Conservation (phyloP, 2,113 vertebrate species). For the Epinephelus fuscoguttatus region DNA sequence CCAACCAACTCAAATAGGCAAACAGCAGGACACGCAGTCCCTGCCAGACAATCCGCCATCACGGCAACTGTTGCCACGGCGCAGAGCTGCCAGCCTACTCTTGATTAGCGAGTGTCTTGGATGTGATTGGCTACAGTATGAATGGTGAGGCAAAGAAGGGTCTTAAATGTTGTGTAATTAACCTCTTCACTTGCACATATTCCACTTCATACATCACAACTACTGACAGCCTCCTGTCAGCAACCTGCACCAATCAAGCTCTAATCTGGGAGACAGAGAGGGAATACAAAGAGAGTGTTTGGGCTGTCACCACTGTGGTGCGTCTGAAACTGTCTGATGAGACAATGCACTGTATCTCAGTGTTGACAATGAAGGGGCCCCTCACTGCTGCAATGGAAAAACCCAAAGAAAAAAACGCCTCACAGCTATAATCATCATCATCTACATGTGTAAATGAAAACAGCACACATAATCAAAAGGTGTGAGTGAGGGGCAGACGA, state of each 20-base stretch:
- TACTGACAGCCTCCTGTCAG: constrained; percentile 73
- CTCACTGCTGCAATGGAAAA: constrained; percentile 51
- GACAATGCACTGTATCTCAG: constrained; percentile 56
- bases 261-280: constrained; percentile 60
- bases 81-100: constrained; percentile 71
- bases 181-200: constrained; percentile 73
- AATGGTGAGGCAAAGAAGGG: constrained; percentile 55
- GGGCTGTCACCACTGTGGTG: constrained; percentile 71
- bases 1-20: constrained; percentile 78
- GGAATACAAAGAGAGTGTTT: constrained; percentile 68
- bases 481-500: constrained; percentile 40
- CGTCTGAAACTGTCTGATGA: constrained; percentile 61
- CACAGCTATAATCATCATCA: constrained; percentile 50
- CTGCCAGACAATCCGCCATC: constrained; percentile 79
- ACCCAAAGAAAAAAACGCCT: constrained; percentile 11
- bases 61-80: constrained; percentile 79
- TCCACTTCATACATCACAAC: constrained; percentile 66
- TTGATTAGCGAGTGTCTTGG: constrained; percentile 72
- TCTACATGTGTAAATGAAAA: constrained; percentile 60
- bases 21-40: constrained; percentile 78
- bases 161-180: constrained; percentile 78
- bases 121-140: constrained; percentile 59
- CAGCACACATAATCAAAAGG: constrained; percentile 29
- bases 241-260: constrained; percentile 68
- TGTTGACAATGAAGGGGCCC: constrained; percentile 55